Percentiles rank a stretch among this genome's conserved stretches.
Evolutionary conservation across 2,797 vertebrate genomes (phyloP).

Genomic region (Crocodylus rhombifer): DNA sequence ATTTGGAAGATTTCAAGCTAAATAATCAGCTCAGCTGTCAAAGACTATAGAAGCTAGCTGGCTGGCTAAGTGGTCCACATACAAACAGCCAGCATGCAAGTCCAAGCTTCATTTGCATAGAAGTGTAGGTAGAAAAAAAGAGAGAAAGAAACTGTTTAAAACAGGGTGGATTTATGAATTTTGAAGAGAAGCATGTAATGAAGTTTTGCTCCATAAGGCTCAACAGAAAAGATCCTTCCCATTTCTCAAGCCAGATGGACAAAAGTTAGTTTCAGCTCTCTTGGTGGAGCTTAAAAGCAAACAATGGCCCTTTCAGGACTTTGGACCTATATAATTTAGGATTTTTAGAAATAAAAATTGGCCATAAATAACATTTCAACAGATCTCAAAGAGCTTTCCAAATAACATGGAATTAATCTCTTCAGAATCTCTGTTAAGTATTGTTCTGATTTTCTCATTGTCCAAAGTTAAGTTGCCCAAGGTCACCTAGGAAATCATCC

Average conservation of each 20-base stretch:
- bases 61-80: not conserved
- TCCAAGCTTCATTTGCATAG: not conserved
- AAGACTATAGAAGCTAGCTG: not conserved
- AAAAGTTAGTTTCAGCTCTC: not conserved
- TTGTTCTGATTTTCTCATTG: not conserved
- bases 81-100: not conserved
- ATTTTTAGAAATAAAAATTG: not conserved
- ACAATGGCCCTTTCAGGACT: not conserved
- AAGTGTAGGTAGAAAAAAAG: not conserved
- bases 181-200: not conserved
- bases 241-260: not conserved
- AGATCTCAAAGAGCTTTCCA: not conserved
- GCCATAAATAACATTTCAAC: not conserved
- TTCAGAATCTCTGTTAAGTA: fast-evolving
- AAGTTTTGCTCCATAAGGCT: not conserved
- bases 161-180: not conserved
- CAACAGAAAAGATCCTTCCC: not conserved
- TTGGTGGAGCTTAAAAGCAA: not conserved
- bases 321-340: not conserved
- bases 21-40: not conserved
- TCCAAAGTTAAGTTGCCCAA: not conserved
- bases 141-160: not conserved
- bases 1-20: not conserved
- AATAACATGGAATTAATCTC: not conserved
- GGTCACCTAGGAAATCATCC: not conserved